Base-by-base conservation (phyloP, 1,140 invertebrate genomes). In the Dendrolimus kikuchii region DNA sequence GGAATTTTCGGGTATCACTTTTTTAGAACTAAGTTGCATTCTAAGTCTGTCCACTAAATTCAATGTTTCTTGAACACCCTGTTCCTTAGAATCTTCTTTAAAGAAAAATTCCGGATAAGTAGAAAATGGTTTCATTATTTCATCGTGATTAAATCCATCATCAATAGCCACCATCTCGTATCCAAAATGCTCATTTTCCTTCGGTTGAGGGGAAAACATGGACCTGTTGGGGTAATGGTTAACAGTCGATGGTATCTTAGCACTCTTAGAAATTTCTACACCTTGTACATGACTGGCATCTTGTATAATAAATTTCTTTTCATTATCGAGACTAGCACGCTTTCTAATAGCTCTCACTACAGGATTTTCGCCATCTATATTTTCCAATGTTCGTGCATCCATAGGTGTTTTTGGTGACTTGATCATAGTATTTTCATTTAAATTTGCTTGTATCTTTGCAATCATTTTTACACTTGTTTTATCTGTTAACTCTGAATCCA, bases 21-120 rank as follows among this genome's bases (percentile, higher is more conserved):
- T 86, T 59, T 86, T 86, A 40, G 66, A 63, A 50, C 71, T 87
- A 40, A 84, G 64, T 57, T 82, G 79, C 88, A 94, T 90, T 51
- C 93, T 82, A 8, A 95, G 78, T 75, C 95, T 93, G 61, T 95
- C 93, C 6, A 95, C 93, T 9, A 95, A 78, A 84, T 94, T 92
- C 38, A 93, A 76, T 1, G 94, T 95, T 83, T 94, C 94, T 44
- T 92, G 83, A 0, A 92, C 92, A 66, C 94, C 75, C 62, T 86
- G 84, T 64, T 87, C 85, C 65, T 94, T 94, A n/a, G 92, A 91
- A 70, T 94, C 93, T 66, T 94, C 93, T 69, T 93, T 93, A 60
- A 93, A 92, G 55, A 93, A 88, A 47, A 92, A 88, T 59, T 83
- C 81, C 37, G 92, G 92, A n/a, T 91, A 91, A 59, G 93, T 92